Conservation (phyloP, 2,797 vertebrate species). For the Fistularia tabacaria region DNA sequence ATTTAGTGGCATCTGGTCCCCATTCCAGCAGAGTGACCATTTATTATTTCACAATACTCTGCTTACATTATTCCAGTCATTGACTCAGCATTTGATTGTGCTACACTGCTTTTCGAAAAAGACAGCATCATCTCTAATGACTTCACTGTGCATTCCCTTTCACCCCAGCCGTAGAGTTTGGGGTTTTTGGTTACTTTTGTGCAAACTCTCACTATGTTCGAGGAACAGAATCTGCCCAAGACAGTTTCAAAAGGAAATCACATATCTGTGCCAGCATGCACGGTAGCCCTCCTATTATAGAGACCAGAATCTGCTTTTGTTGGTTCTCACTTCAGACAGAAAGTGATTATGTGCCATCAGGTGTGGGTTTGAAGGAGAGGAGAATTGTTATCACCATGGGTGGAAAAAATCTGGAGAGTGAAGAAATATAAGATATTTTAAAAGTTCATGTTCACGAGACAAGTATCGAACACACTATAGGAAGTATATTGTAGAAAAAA, state of each 20-base stretch:
- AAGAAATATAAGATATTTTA: constrained; percentile 51
- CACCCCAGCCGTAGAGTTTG: too few relatives aligned
- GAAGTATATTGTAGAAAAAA: constrained; percentile 43
- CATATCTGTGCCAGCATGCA: constrained; percentile 20
- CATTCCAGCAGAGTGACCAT: constrained; percentile 29
- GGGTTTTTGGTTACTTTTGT: too few relatives aligned
- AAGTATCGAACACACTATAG: constrained; percentile 53
- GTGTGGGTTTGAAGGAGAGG: constrained; percentile 20
- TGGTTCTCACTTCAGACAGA: constrained; percentile 58
- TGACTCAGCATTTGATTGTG: not conserved
- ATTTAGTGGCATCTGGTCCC: constrained; percentile 42
- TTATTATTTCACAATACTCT: constrained; percentile 48
- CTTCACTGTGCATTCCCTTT: too few relatives aligned
- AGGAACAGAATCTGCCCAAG: too few relatives aligned
- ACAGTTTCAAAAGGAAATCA: constrained; percentile 43
- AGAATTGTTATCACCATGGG: constrained; percentile 54
- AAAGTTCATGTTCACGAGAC: constrained; percentile 52
- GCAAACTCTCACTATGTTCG: too few relatives aligned
- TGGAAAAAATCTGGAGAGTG: constrained; percentile 55
- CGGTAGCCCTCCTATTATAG: constrained; percentile 51
- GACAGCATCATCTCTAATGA: too few relatives aligned
- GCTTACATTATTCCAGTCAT: constrained; percentile 51
- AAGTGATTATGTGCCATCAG: constrained; percentile 58
- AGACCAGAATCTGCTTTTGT: constrained; percentile 54
- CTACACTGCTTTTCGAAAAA: too few relatives aligned